Conservation (phyloP, 2,797 vertebrate genomes). For the Clarias fuscus region DNA sequence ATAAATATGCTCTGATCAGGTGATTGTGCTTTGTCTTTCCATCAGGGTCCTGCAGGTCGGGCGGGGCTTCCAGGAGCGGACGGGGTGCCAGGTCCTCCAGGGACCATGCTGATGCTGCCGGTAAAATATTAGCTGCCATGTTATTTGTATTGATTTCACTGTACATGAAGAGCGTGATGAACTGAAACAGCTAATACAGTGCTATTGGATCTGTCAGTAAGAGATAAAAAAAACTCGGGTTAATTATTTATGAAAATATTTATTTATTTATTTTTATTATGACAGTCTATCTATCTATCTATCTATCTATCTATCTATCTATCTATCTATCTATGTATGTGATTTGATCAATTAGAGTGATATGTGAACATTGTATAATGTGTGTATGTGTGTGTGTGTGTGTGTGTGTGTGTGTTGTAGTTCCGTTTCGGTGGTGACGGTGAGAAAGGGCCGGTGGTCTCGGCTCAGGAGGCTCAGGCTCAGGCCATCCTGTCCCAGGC, state of each 20-base stretch:
- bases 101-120: conserved; percentile 97
- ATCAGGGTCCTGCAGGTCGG: conserved; percentile 89
- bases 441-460: conserved; percentile 91
- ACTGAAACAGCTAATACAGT: background rate
- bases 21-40: conserved; percentile 7
- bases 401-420: conserved; percentile 65
- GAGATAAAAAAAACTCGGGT: background rate
- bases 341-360: background rate
- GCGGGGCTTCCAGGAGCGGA: conserved; percentile 93
- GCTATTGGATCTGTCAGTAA: background rate
- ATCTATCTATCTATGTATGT: background rate
- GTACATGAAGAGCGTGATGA: background rate
- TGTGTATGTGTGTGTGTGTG: conserved; percentile 1
- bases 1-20: background rate
- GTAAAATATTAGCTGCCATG: conserved; percentile 72
- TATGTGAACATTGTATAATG: background rate
- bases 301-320: background rate
- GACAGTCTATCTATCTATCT: background rate
- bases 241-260: too few relatives aligned
- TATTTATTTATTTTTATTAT: background rate
- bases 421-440: conserved; percentile 94
- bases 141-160: background rate
- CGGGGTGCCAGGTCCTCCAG: conserved; percentile 93
- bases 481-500: conserved; percentile 98
- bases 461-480: conserved; percentile 96